phyloP scores from a whole-genome alignment of 2,797 vertebrate genomes.

The Prunella strophiata region DNA sequence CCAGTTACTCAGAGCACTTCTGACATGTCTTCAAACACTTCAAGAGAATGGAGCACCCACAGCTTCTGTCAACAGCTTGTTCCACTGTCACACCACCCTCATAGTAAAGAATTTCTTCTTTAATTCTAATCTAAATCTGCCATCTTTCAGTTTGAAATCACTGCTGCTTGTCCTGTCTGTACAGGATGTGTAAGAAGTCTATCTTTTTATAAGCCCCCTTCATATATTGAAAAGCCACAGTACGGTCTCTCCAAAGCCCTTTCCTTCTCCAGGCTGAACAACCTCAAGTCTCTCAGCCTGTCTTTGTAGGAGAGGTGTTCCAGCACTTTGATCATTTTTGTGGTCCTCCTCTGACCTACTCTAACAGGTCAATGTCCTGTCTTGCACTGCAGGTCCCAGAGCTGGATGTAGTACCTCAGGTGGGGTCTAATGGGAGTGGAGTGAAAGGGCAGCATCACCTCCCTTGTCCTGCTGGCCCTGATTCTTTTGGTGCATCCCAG shows the following conservation, averaged over 20 bases:
- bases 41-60: background rate
- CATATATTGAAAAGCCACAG: background rate
- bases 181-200: background rate
- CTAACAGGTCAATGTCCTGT: background rate
- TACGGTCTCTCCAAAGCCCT: background rate
- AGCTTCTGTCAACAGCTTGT: background rate
- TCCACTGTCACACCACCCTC: background rate
- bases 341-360: background rate
- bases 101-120: background rate
- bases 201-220: background rate
- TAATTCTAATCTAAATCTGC: background rate
- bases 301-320: background rate
- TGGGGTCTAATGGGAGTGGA: background rate
- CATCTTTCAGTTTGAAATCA: background rate
- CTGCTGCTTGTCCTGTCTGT: background rate
- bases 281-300: background rate
- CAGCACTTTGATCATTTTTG: background rate
- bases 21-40: background rate
- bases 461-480: accelerated
- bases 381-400: background rate
- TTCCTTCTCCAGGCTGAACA: background rate
- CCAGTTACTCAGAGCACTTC: background rate
- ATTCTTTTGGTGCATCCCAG: background rate
- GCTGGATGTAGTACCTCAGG: background rate
- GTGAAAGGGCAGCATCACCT: background rate